Evolutionary conservation across 2,888 invertebrate species (phyloP).

Genomic region (Allophyes oxyacanthae): DNA sequence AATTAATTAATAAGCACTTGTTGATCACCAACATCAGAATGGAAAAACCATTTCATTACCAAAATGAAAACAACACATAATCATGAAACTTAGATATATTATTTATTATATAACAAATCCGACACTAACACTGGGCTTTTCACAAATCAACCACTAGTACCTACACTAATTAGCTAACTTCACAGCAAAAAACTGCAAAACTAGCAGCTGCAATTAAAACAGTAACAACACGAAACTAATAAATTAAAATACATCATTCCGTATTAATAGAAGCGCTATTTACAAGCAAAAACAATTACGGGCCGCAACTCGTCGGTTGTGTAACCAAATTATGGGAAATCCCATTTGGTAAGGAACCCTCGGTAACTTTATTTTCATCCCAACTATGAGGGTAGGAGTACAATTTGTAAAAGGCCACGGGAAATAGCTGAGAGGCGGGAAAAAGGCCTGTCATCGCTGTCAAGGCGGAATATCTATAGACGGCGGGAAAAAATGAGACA

Average conservation of each 20-base stretch:
- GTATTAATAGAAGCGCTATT: constrained; percentile 60
- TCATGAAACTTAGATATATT: no score
- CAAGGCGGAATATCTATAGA: constrained; percentile 81
- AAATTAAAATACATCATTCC: constrained; percentile 55
- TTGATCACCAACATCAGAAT: constrained; percentile 28
- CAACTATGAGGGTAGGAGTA: constrained; percentile 78
- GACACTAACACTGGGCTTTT: no score
- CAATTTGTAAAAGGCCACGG: constrained; percentile 84
- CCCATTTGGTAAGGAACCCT: constrained; percentile 81
- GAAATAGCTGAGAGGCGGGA: constrained; percentile 83
- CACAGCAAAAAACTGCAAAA: constrained; percentile 56
- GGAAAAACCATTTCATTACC: constrained; percentile 33
- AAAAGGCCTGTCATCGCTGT: constrained; percentile 85
- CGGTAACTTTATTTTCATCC: constrained; percentile 78
- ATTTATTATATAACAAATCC: no score
- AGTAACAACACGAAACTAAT: constrained; percentile 50
- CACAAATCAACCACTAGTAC: constrained; percentile 9
- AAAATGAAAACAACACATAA: constrained; percentile 36
- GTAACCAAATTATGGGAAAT: constrained; percentile 85
- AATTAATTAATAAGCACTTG: constrained; percentile 41
- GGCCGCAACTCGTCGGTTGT: constrained; percentile 72
- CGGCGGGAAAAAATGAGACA: constrained; percentile 76
- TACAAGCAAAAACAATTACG: constrained; percentile 75
- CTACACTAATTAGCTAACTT: constrained; percentile 69
- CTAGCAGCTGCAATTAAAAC: constrained; percentile 51